phyloP scores from a whole-genome alignment of 2,113 vertebrate species.

The Alouatta palliata region DNA sequence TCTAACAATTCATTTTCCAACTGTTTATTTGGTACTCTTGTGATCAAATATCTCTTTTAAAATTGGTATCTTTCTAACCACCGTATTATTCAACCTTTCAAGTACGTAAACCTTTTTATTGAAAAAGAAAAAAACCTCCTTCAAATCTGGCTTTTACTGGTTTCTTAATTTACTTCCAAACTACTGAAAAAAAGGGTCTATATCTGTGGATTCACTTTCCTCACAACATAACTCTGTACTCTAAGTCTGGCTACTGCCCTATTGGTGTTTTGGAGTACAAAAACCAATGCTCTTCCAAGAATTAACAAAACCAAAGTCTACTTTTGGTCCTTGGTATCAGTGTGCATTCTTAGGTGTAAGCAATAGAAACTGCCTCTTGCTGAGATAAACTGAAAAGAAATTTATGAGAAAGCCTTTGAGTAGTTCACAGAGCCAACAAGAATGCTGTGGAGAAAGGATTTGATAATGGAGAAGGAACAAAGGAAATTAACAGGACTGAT shows the following conservation, averaged over 20 bases:
- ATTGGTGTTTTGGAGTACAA: background rate
- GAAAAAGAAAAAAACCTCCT: background rate
- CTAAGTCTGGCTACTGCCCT: background rate
- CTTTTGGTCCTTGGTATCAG: background rate
- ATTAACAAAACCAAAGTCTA: background rate
- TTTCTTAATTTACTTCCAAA: background rate
- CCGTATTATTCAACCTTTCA: background rate
- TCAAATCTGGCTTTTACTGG: background rate
- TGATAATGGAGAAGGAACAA: background rate
- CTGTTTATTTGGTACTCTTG: background rate
- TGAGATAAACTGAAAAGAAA: background rate
- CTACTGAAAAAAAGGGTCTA: background rate
- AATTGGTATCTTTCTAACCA: background rate
- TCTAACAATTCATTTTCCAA: background rate
- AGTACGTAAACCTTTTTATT: background rate
- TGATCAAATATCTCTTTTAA: slow-evolving; percentile 3
- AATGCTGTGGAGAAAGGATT: background rate
- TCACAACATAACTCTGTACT: background rate
- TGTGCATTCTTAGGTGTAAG: background rate
- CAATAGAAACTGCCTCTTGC: background rate
- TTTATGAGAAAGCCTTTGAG: background rate
- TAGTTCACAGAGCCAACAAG: background rate
- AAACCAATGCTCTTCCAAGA: background rate
- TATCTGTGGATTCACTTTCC: background rate
- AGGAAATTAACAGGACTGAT: background rate